A percentile compares a stretch with the other conserved stretches of the same genome.
Conservation (phyloP, 2,797 vertebrate genomes). For the Falco peregrinus region DNA sequence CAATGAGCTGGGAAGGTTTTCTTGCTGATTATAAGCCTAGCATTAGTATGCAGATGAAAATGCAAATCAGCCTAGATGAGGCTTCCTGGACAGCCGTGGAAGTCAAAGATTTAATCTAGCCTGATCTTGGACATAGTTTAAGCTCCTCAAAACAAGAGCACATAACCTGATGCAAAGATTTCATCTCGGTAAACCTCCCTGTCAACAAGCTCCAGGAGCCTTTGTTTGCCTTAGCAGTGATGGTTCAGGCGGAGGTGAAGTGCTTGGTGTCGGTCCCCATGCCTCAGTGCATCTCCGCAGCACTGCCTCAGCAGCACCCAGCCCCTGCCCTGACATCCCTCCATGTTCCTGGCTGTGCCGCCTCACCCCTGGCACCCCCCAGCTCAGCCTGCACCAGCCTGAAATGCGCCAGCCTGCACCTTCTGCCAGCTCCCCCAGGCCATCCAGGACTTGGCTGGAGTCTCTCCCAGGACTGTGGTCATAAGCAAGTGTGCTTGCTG, state of each 20-base stretch:
- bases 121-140: slow-evolving; percentile 7
- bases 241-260: background rate
- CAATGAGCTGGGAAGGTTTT: slow-evolving; percentile 23
- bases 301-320: background rate
- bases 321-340: background rate
- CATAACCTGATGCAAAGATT: background rate
- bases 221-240: background rate
- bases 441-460: background rate
- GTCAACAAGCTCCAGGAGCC: background rate
- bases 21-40: slow-evolving; percentile 12
- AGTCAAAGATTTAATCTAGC: slow-evolving; percentile 17
- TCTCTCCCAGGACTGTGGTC: background rate
- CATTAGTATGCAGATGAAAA: slow-evolving; percentile 25
- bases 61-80: background rate
- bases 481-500: background rate
- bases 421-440: background rate
- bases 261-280: background rate
- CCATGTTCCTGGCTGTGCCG: fast-evolving
- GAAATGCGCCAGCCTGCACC: fast-evolving
- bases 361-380: background rate
- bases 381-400: background rate
- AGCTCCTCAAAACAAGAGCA: slow-evolving; percentile 16
- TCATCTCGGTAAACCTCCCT: background rate
- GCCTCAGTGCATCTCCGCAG: fast-evolving
- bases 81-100: background rate